Evolutionary conservation across 2,888 invertebrate species (phyloP).

Genomic region (Thera britannica): DNA sequence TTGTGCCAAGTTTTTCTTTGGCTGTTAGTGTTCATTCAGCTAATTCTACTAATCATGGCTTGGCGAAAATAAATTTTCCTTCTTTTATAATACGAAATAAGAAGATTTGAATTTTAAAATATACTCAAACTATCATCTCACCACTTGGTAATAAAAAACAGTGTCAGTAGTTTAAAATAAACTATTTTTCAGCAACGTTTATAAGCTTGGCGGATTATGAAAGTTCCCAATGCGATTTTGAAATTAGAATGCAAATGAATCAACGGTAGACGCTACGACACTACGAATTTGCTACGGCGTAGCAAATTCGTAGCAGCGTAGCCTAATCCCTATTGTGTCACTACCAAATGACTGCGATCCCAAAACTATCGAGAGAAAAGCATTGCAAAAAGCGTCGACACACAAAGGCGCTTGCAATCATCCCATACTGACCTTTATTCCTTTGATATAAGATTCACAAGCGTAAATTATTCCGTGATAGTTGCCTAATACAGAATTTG

Average conservation of each 20-base stretch:
- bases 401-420: constrained; percentile 27
- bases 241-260: constrained; percentile 1
- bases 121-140: too few relatives aligned
- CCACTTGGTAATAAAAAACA: too few relatives aligned
- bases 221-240: background rate
- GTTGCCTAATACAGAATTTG: constrained; percentile 26
- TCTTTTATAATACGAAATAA: background rate
- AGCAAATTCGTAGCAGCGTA: constrained; percentile 32
- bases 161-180: too few relatives aligned
- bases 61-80: background rate
- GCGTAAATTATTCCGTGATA: constrained; percentile 8
- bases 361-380: constrained; percentile 42
- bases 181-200: too few relatives aligned
- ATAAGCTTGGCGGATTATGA: too few relatives aligned
- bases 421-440: constrained; percentile 19
- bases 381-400: constrained; percentile 38
- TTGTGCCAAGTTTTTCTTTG: constrained; percentile 23
- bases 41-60: background rate
- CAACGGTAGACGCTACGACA: constrained; percentile 10
- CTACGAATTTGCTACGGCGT: constrained; percentile 33
- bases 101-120: too few relatives aligned
- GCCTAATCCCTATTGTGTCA: constrained; percentile 41
- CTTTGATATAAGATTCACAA: constrained; percentile 29
- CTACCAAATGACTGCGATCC: constrained; percentile 42
- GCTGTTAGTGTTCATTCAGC: constrained; percentile 4